Conservation (phyloP, 1,140 invertebrate species). For the Zaprionus nigranus region DNA sequence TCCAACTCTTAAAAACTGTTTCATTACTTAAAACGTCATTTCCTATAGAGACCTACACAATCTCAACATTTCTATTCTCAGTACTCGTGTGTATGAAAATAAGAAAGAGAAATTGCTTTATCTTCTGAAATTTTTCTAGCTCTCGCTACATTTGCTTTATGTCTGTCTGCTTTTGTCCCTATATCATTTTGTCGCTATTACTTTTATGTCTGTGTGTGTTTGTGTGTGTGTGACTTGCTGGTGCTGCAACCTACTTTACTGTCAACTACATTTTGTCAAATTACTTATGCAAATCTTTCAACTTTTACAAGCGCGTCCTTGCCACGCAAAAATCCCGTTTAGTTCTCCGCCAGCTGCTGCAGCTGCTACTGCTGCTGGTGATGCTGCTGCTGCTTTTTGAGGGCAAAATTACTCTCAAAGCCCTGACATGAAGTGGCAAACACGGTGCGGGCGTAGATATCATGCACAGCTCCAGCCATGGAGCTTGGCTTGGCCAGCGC, state of each 20-base stretch:
- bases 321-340: conserved; percentile 77
- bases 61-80: conserved; percentile 21
- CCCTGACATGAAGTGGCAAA: conserved; percentile 73
- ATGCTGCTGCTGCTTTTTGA: conserved; percentile 19
- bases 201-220: conserved; percentile 44
- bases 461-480: conserved; percentile 48
- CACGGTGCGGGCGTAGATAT: conserved; percentile 58
- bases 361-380: conserved; percentile 24
- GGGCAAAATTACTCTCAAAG: conserved; percentile 72
- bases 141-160: conserved; percentile 45
- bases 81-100: conserved; percentile 41
- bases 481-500: conserved; percentile 20
- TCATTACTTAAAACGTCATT: conserved; percentile 9
- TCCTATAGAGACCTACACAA: background rate
- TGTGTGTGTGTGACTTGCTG: conserved; percentile 58
- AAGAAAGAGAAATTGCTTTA: conserved; percentile 77
- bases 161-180: conserved; percentile 36
- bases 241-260: conserved; percentile 70
- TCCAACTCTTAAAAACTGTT: background rate
- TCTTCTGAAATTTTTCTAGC: conserved; percentile 53
- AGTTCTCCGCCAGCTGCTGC: conserved; percentile 35
- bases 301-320: conserved; percentile 80
- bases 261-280: conserved; percentile 83
- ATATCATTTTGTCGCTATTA: conserved; percentile 62
- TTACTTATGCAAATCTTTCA: conserved; percentile 83